Conservation (phyloP, 2,797 vertebrate genomes). For the Acanthopagrus latus region DNA sequence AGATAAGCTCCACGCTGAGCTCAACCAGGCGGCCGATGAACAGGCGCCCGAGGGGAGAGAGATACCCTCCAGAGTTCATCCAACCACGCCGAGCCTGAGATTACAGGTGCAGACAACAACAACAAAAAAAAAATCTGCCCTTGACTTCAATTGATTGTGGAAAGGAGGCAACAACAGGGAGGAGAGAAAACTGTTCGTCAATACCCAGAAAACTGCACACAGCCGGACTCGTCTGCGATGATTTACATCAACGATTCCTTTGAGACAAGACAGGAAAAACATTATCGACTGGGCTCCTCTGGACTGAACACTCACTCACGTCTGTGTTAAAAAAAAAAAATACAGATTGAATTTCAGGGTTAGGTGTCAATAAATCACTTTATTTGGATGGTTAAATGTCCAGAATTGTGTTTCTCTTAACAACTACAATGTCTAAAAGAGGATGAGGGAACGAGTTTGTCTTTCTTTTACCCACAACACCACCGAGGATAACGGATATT, state of each 20-base stretch:
- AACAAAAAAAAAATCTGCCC: not conserved
- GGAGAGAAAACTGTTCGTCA: not conserved
- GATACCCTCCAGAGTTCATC: conserved; percentile 1
- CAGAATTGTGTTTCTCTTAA: not conserved
- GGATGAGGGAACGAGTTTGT: not conserved
- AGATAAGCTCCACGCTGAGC: conserved; percentile 38
- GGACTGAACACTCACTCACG: not conserved
- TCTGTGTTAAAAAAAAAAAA: not conserved
- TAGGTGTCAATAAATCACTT: not conserved
- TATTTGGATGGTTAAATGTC: no score
- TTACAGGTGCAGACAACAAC: not conserved
- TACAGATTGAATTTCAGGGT: not conserved
- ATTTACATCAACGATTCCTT: not conserved
- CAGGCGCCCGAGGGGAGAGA: conserved; percentile 13
- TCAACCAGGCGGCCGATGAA: not conserved
- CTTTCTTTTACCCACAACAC: not conserved
- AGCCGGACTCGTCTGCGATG: not conserved
- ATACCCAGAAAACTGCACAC: not conserved
- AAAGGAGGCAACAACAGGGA: not conserved
- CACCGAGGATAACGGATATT: not conserved
- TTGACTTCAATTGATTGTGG: not conserved
- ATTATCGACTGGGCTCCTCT: not conserved
- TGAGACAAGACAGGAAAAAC: not conserved
- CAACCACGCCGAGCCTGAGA: not conserved
- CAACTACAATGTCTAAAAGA: not conserved